Evolutionary conservation across 2,888 invertebrate species (phyloP), one percentile per base, ranked within the genome.

Genomic region (Theretra japonica): DNA sequence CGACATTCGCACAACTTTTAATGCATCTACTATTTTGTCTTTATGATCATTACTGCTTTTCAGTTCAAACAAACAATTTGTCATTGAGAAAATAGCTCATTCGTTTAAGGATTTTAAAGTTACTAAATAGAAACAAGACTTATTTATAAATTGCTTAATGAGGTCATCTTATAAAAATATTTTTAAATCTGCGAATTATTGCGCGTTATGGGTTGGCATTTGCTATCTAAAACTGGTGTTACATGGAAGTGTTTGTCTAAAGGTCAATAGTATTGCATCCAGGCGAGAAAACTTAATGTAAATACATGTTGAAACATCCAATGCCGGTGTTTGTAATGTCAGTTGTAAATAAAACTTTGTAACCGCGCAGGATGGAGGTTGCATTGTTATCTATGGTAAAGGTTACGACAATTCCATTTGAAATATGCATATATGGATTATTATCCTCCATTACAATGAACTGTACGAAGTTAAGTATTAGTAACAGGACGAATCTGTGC

Each of bases 1-100:
- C 76, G 71, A 76, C 74, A 68, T 77, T 75, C 2, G 5, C 48
- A 4, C 28, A 23, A 76, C 74, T 78, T 76, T 75, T 72, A 73
- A 73, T 69, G 74, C 68, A 70, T 65, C 65, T 60, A 33, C n/a
- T 65, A 65, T 65, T 65, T 48, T 23, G 65, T 65, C 48, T 65
- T 48, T 23, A 48, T 65, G n/a, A 15, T 62, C 8, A 15, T 62
- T 15, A 23, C 60, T n/a, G 5, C 33, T 60, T 60, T 60, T 60
- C 33, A 60, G 19, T 60, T 33, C 8, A 60, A 33, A 48, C 23
- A 4, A 23, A 62, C 4, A n/a, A 65, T 65, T 48, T 41, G 23
- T 23, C 6, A 41, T 4, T 41, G 17, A 2, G 30, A n/a, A 33
- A 17, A 5, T 48, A 17, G 23, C 30, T 7, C 23, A 17, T 48